Evolutionary conservation across 2,797 vertebrate species (phyloP), one percentile per base, ranked within the genome.

Genomic region (Iguana delicatissima): DNA sequence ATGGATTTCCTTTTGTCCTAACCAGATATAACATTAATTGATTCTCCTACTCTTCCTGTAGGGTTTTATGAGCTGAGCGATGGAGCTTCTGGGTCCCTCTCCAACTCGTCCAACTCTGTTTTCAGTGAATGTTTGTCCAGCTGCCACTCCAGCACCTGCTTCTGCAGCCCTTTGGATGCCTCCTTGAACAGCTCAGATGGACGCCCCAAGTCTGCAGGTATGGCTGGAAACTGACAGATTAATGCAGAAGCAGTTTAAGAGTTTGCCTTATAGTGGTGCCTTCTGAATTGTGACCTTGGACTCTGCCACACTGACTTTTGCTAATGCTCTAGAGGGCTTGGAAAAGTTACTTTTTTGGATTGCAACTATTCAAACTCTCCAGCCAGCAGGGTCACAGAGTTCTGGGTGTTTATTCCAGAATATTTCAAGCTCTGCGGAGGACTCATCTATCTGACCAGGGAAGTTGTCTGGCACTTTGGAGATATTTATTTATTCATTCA

Each of bases 61-160:
- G 99, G 99, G 91, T 99, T 99, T 98, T 99, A 99, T 91, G 99
- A 99, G 94, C 96, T 99, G 96, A 99, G 99, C 91, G 99, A 99
- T 84, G 98, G 86, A 29, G 97, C 98, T 90, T 99, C 98, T 0
- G 98, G 98, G 91, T 99, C 99, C 13, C 98, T 99, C 93, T 99
- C 99, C 90, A 99, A 99, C 97, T 99, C 99, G 1, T 99, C 99
- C 77, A 99, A 99, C 97, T 99, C 99, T 0, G 98, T 99, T 95
- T 99, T 99, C 98, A 99, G 99, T 92, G 99, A 99, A 92, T 99
- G 99, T 98, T 98, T 99, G 96, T 98, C 98, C 97, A 98, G 98
- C 97, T 98, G 98, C 96, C 98, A 97, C 95, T 98, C 98, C 94
- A 98, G 98, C 97, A 98, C 97, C 96, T 98, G 98, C 97, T 98